Evolutionary conservation across 1,140 invertebrate species (phyloP), one percentile per base, ranked within the genome.

Genomic region (Drosophila kanapiae): DNA sequence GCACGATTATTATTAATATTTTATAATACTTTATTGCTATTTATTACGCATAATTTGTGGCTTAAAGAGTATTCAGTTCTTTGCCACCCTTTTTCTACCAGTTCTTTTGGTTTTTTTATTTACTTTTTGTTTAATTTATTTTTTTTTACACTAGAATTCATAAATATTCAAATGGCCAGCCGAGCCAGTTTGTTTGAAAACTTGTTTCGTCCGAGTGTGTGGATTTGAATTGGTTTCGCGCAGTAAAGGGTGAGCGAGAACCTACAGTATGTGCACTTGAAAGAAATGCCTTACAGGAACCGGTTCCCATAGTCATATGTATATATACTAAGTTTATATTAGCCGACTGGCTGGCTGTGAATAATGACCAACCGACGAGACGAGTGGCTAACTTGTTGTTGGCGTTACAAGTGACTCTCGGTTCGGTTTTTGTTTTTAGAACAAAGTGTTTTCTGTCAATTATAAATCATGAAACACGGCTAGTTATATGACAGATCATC

Each of bases 221-320:
- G 23, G 23, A 23, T 75, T 59, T 47, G 57, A 53, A 75, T 70
- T 59, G 47, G 60, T 67, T 82, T 80, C 23, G 65, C 67, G 65
- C 78, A 78, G 68, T 68, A 88, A 88, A 87, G 84, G 84, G 84
- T 88, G 84, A 80, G 53, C 35, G 69, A 68, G 42, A 87, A 80
- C 82, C 63, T 74, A 65, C 62, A 74, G 42, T 67, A 45, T 54
- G 71, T 88, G 84, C 82, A 87, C 84, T 87, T 87, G 72, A 87
- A 87, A 87, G 84, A 87, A 84, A 87, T 88, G 77, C 53, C 53
- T 62, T 53, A 75, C 53, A 60, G 11, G 64, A 87, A 87, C 84
- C 84, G 85, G 84, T 88, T 72, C 62, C 31, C 23, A 49, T 40
- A 68, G 31, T 35, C 48, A 60, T 60, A 37, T 74, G 59, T 80